These are phyloP conservation scores for Tanaodytes sp. DNA, from an alignment of 2,888 invertebrate species.

Conservation along the genomic window DNA sequence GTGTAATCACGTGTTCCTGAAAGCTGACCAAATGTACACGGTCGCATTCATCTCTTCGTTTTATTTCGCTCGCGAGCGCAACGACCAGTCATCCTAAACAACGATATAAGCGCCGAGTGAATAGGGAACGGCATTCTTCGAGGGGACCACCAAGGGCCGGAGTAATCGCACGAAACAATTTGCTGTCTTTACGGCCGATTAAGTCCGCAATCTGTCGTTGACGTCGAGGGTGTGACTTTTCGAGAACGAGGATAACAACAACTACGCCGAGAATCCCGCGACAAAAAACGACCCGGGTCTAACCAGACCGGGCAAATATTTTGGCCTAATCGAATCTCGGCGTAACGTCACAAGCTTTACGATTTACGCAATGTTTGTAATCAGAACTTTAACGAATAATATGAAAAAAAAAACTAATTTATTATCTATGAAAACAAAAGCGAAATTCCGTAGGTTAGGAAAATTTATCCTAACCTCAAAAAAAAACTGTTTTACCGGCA, in stretches of 20 bases:
- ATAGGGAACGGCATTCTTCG: constrained; percentile 33
- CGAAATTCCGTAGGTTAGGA: too few species aligned
- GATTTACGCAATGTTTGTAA: too few species aligned
- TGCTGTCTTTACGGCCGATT: constrained; percentile 71
- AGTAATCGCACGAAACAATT: constrained; percentile 71
- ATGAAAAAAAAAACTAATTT: too few species aligned
- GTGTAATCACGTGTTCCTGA: constrained; percentile 49
- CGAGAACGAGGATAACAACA: background rate
- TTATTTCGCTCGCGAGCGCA: constrained; percentile 9
- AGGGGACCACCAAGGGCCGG: constrained; percentile 59
- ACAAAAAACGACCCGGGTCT: too few species aligned
- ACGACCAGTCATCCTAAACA: constrained; percentile 45
- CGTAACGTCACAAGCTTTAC: too few species aligned
- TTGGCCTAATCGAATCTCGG: too few species aligned
- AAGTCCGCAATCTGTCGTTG: constrained; percentile 64
- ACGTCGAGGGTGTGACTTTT: constrained; percentile 48
- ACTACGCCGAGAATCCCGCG: background rate
- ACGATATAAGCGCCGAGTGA: constrained; percentile 25
- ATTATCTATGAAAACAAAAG: too few species aligned
- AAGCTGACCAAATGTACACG: constrained; percentile 43
- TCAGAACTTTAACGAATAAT: too few species aligned
- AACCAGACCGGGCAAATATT: too few species aligned
- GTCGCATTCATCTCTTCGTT: too few species aligned
- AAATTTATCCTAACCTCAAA: too few species aligned
- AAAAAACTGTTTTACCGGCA: too few species aligned